A percentile compares a stretch with the other conserved stretches of the same genome.
Evolutionary conservation across 2,797 vertebrate genomes (phyloP).

Genomic region (Brachyalestes nurse): DNA sequence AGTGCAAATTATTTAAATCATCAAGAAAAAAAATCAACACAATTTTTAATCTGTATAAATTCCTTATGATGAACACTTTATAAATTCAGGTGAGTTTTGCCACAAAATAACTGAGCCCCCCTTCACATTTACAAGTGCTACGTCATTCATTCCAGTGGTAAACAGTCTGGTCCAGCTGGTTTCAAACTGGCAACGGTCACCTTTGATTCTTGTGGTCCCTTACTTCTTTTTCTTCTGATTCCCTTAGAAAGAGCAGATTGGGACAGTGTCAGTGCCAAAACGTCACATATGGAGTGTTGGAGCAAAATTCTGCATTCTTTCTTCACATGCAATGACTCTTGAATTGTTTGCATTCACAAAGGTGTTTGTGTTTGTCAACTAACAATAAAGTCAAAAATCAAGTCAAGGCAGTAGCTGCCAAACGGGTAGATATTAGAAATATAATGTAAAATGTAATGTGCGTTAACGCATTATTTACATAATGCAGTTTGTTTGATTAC

Average conservation of each 20-base stretch:
- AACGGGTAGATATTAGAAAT: neutral
- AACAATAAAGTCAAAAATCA: neutral
- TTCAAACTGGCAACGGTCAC: conserved; percentile 2
- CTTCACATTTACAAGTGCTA: conserved; percentile 3
- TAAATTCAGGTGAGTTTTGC: neutral
- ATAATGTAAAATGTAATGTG: no score
- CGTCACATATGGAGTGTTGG: neutral
- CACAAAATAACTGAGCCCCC: neutral
- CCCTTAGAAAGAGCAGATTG: conserved; percentile 49
- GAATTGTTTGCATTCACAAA: no score
- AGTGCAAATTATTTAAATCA: conserved; percentile 19
- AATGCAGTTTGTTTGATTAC: no score
- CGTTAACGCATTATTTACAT: no score
- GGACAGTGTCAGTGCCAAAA: neutral
- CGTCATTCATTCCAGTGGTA: neutral
- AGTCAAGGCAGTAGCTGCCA: neutral
- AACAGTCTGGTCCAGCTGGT: conserved; percentile 17
- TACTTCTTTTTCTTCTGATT: conserved; percentile 60
- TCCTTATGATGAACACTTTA: neutral
- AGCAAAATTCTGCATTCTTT: neutral
- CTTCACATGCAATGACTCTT: no score
- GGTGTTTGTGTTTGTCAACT: no score
- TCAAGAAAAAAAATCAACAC: neutral
- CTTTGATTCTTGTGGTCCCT: conserved; percentile 25
- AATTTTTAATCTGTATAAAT: no score